phyloP scores from a whole-genome alignment of 2,888 invertebrate species.

The Ceramica pisi region DNA sequence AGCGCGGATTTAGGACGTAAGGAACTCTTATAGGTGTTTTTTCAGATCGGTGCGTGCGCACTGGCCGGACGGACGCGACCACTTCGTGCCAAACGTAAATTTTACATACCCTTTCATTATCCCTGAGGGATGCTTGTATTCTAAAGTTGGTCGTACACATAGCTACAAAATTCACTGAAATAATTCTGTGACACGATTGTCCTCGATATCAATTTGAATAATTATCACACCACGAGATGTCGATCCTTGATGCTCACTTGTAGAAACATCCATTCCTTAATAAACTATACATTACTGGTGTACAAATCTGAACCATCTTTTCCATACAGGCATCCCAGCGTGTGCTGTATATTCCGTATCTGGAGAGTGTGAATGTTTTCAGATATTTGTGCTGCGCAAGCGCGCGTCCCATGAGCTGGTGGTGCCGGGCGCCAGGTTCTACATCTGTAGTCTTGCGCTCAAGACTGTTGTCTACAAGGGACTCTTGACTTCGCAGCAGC shows the following conservation, averaged over 20 bases:
- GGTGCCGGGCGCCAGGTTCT: conserved; percentile 96
- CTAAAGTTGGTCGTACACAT: conserved; percentile 21
- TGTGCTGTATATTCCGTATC: conserved; percentile 55
- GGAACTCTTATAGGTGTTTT: conserved; percentile 84
- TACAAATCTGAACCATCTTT: conserved; percentile 40
- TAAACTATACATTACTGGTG: background rate
- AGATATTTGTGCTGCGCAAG: conserved; percentile 98
- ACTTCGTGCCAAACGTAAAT: conserved; percentile 85
- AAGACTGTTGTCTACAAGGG: conserved; percentile 99
- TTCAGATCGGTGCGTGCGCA: conserved; percentile 84
- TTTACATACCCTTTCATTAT: conserved; percentile 72
- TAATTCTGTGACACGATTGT: background rate
- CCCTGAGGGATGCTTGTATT: conserved; percentile 59
- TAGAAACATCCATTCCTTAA: background rate
- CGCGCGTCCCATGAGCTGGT: conserved; percentile 97
- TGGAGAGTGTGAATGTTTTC: conserved; percentile 72
- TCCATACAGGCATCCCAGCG: conserved; percentile 65
- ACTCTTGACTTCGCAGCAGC: conserved; percentile 98
- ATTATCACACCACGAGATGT: conserved; percentile 13
- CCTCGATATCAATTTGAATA: conserved; percentile 12
- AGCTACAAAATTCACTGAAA: background rate
- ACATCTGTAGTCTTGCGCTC: conserved; percentile 98
- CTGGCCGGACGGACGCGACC: conserved; percentile 76
- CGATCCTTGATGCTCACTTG: background rate
- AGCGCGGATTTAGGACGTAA: conserved; percentile 72